Evolutionary conservation across 2,113 vertebrate species (phyloP).

Genomic region (Sylvia atricapilla): DNA sequence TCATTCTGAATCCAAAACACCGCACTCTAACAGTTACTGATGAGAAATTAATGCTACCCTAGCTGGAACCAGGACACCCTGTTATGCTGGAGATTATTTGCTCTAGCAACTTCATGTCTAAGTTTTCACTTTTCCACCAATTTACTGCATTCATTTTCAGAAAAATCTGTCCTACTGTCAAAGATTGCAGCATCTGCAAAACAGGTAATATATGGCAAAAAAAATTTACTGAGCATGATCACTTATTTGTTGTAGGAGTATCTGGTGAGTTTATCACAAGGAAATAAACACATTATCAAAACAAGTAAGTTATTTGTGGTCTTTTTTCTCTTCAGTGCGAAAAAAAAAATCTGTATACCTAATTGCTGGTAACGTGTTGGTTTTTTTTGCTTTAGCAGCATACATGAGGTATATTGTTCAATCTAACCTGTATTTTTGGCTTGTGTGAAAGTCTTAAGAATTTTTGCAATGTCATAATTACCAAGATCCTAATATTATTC

Average conservation of each 20-base stretch:
- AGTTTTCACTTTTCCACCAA: neutral
- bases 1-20: neutral
- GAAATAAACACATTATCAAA: neutral
- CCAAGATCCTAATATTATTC: neutral
- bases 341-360: neutral
- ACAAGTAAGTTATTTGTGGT: neutral
- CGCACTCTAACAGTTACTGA: neutral
- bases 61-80: neutral
- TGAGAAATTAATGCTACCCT: neutral
- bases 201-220: neutral
- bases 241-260: neutral
- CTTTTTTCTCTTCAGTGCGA: neutral
- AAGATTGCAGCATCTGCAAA: neutral
- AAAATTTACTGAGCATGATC: neutral
- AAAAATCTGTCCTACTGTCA: neutral
- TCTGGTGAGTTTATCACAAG: neutral
- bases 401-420: neutral
- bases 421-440: neutral
- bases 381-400: neutral
- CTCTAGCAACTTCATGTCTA: neutral
- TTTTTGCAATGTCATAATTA: neutral
- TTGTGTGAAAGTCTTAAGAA: neutral
- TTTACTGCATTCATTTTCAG: neutral
- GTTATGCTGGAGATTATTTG: neutral
- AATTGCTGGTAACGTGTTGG: neutral